These are phyloP conservation scores for Peucedramus taeniatus DNA, from an alignment of 2,113 vertebrate species.

Conservation along the genomic window DNA sequence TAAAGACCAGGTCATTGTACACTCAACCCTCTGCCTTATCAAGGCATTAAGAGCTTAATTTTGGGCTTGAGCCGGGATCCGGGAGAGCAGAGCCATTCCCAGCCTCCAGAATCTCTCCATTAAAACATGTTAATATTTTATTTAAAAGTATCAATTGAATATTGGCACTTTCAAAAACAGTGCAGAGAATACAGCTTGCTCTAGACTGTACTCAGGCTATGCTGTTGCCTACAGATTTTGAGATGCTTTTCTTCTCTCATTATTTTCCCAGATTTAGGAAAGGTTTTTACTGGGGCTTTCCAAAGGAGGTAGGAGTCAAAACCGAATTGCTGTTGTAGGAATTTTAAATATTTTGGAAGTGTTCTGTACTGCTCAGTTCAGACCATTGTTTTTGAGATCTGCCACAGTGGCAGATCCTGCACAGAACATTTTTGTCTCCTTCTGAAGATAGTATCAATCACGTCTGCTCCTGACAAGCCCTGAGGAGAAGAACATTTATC, in stretches of 20 bases:
- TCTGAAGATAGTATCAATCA: constrained; percentile 70
- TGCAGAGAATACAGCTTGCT: background rate
- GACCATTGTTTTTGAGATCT: constrained; percentile 54
- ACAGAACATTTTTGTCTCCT: constrained; percentile 45
- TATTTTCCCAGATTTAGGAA: background rate
- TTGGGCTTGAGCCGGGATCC: background rate
- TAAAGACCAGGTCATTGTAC: background rate
- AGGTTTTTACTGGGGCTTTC: background rate
- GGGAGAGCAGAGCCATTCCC: background rate
- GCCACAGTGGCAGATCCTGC: constrained; percentile 49
- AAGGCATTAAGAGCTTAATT: background rate
- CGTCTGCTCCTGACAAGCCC: constrained; percentile 59
- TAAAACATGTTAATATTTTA: background rate
- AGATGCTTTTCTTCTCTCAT: background rate
- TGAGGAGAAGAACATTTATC: constrained; percentile 65
- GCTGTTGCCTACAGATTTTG: background rate
- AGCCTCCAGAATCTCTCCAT: background rate
- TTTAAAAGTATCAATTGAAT: background rate
- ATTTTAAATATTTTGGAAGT: background rate
- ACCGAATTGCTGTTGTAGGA: background rate
- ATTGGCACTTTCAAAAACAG: background rate
- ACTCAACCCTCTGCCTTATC: background rate
- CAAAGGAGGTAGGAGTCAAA: constrained; percentile 14
- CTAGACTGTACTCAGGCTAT: background rate
- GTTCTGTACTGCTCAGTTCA: constrained; percentile 15